These are phyloP conservation scores for Tadarida brasiliensis DNA, from an alignment of 2,797 vertebrate species.

Conservation along the genomic window DNA sequence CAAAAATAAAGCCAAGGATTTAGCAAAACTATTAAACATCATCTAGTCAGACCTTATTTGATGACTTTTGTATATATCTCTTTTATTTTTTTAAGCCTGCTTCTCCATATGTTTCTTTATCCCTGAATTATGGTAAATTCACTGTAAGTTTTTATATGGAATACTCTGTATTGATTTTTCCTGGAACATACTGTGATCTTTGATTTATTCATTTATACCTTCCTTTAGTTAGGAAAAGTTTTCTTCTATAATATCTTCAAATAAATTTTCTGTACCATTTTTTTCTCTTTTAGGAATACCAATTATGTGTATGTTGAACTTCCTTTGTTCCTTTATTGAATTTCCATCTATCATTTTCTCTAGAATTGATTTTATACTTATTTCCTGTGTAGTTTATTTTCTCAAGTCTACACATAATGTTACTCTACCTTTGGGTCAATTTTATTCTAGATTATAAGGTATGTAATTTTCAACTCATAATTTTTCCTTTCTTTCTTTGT, in stretches of 20 bases:
- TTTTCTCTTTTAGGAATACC: slow-evolving; percentile 31
- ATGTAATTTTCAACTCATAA: slow-evolving; percentile 2
- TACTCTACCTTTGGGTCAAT: not conserved
- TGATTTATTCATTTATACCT: not conserved
- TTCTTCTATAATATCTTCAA: slow-evolving; percentile 61
- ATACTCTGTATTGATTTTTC: slow-evolving; percentile 27
- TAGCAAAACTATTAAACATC: not conserved
- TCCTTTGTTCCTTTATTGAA: not conserved
- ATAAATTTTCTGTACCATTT: not conserved
- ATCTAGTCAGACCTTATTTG: not conserved
- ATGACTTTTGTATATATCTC: not conserved
- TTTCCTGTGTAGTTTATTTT: slow-evolving; percentile 32
- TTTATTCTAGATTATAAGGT: not conserved
- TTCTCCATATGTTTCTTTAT: not conserved
- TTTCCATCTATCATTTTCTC: slow-evolving; percentile 32
- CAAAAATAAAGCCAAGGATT: not conserved
- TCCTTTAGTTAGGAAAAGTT: not conserved
- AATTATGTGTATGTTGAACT: not conserved
- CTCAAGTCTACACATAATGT: not conserved
- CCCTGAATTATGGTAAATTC: not conserved
- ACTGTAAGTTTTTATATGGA: not conserved
- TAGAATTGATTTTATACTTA: slow-evolving; percentile 7
- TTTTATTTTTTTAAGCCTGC: not conserved
- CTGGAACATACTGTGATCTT: not conserved
- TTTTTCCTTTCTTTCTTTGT: not conserved